Base-by-base conservation (phyloP, 2,888 invertebrate species). In the Caenorhabditis parvicauda region DNA sequence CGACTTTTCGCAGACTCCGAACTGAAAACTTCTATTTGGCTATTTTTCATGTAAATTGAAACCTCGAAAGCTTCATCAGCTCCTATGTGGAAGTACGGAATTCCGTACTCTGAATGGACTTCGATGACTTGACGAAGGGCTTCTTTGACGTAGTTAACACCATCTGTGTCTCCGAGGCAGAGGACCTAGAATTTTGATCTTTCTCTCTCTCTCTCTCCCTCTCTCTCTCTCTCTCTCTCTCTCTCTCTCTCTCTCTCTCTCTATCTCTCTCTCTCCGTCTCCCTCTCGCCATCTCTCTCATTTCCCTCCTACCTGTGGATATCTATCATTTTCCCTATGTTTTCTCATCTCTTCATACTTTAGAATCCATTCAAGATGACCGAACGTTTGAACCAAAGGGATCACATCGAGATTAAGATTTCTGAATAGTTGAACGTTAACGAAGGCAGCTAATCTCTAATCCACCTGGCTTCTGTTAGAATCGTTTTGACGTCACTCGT, bases 341-440 rank as follows among this genome's bases (percentile, higher is more conserved):
- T 88, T 85, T 54, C 85, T 83, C 76, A 87, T 89, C 53, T 88
- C 84, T 28, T 87, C 82, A 24, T 89, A 84, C 78, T 91, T 91
- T 45, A 91, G 83, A 0, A 88, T 86, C 83, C 88, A 89, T 81
- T 91, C 90, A 83, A 91, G 83, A 80, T 91, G 91, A 0, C 90
- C 91, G 81, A 90, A 90, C 0, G 90, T 89, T 83, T 90, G 91
- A n/a, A 91, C 84, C 48, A 91, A 82, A 0, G 91, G 91, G 70
- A 91, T 89, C 0, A 89, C 87, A 62, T 86, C 86, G 1, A 91
- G 84, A 84, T 21, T 84, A 7, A 71, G 50, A 3, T 39, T 77
- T 27, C 82, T 81, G 0, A 89, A 50, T 12, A 3, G 32, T 29
- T 32, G 38, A 22, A n/a, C 14, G 38, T 24, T 21, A 7, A 25